Conservation (phyloP, 2,797 vertebrate species). For the Lagodon rhomboides region DNA sequence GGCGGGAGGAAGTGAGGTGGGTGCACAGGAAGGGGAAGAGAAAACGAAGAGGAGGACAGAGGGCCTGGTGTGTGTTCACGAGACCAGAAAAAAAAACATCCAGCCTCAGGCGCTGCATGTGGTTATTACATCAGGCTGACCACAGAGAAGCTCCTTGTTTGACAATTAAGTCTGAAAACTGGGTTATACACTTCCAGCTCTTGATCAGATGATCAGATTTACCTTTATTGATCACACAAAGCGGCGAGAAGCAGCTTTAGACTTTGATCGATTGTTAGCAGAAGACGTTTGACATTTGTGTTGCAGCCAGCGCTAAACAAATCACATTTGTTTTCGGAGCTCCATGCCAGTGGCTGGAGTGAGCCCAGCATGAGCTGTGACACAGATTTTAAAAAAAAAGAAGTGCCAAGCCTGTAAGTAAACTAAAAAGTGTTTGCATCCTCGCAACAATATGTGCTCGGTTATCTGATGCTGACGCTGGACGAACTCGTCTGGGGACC, state of each 20-base stretch:
- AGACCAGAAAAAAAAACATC: constrained; percentile 42
- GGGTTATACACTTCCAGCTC: constrained; percentile 40
- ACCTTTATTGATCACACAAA: constrained; percentile 18
- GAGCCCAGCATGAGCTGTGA: constrained; percentile 19
- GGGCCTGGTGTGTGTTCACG: constrained; percentile 31
- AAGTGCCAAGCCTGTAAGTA: constrained; percentile 37
- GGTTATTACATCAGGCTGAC: constrained; percentile 37
- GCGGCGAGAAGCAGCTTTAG: not conserved
- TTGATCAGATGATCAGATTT: constrained; percentile 61
- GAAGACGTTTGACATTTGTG: not conserved
- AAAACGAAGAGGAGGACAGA: constrained; percentile 35
- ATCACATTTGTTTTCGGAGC: constrained; percentile 31
- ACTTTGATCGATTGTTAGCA: constrained; percentile 9
- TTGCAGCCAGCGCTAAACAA: not conserved
- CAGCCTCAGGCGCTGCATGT: constrained; percentile 38
- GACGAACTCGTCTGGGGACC: not conserved
- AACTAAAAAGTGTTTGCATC: constrained; percentile 26
- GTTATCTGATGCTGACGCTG: not conserved
- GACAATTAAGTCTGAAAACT: constrained; percentile 37
- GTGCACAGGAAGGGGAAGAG: constrained; percentile 64
- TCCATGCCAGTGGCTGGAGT: not conserved
- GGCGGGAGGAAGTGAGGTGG: constrained; percentile 71
- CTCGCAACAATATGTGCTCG: not conserved
- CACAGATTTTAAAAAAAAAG: constrained; percentile 34
- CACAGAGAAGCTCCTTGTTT: constrained; percentile 28